These are phyloP conservation scores for Heteropelma amictum DNA, from an alignment of 2,888 invertebrate genomes.

Conservation along the genomic window DNA sequence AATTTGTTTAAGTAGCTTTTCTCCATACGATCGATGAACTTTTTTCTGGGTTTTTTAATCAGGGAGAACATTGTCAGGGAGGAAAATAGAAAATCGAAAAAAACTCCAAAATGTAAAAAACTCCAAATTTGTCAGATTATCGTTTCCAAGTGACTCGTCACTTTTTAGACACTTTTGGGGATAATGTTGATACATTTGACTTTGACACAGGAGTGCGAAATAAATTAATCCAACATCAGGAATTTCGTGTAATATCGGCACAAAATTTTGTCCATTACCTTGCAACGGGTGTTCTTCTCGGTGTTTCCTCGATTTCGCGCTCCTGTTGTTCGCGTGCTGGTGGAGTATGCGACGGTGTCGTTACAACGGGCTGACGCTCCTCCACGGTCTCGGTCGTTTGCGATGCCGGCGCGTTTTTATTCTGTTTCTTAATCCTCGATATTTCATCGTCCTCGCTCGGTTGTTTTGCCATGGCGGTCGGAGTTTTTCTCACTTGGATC, in stretches of 20 bases:
- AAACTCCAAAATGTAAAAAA: too few species aligned
- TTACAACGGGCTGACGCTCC: conserved; percentile 65
- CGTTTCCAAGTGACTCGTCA: too few species aligned
- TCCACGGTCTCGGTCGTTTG: conserved; percentile 80
- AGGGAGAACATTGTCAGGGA: too few species aligned
- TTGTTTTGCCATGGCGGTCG: conserved; percentile 84
- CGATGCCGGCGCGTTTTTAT: conserved; percentile 82
- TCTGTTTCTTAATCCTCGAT: conserved; percentile 90
- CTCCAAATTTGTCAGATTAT: too few species aligned
- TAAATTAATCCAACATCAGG: too few species aligned
- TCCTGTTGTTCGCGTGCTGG: conserved; percentile 78
- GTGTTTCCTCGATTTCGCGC: conserved; percentile 81
- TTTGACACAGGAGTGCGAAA: too few species aligned
- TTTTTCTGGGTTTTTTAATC: too few species aligned
- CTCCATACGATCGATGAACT: too few species aligned
- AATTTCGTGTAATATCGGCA: background rate
- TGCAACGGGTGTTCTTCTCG: conserved; percentile 85
- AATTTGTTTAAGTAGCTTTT: too few species aligned
- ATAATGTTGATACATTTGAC: too few species aligned
- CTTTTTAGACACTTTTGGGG: too few species aligned
- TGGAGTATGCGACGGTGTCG: conserved; percentile 73
- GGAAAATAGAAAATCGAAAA: too few species aligned
- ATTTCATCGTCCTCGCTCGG: conserved; percentile 95
- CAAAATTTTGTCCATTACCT: conserved; percentile 64
- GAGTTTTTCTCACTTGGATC: conserved; percentile 71